Evolutionary conservation across 2,888 invertebrate genomes (phyloP).

Genomic region (Hemaris fuciformis): DNA sequence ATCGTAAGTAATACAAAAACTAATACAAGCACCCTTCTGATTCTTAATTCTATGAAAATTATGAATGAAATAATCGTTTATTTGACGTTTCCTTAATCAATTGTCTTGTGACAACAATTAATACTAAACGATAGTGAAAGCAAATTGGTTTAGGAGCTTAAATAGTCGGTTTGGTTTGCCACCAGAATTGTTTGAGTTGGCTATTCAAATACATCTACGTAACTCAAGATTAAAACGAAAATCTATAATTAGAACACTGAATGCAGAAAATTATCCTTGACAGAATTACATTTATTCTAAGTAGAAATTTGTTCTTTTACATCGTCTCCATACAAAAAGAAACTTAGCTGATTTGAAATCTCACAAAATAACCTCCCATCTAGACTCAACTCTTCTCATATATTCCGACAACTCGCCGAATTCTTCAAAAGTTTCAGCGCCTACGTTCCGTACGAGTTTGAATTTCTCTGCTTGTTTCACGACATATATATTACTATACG

Average conservation of each 20-base stretch:
- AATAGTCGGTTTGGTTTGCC: not conserved
- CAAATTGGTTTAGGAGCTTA: conserved; percentile 13
- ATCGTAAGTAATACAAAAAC: no score
- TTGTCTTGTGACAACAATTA: not conserved
- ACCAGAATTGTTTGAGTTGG: not conserved
- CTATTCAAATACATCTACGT: no score
- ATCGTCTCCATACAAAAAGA: not conserved
- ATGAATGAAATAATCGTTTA: not conserved
- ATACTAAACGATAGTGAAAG: conserved; percentile 10
- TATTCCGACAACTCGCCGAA: conserved; percentile 28
- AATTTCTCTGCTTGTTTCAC: conserved; percentile 19
- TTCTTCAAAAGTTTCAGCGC: conserved; percentile 20
- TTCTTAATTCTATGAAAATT: no score
- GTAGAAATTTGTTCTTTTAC: not conserved
- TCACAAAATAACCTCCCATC: conserved; percentile 43
- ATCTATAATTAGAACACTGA: no score
- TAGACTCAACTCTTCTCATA: conserved; percentile 27
- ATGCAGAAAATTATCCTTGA: no score
- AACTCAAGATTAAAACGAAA: no score
- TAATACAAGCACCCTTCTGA: no score
- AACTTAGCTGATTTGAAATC: not conserved
- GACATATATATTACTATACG: conserved; percentile 37
- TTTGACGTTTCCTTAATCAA: not conserved
- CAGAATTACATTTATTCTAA: no score
- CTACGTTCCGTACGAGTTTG: conserved; percentile 16